Evolutionary conservation across 53 echinoderm and acorn worm species (phyloP), one percentile per base, ranked within the genome.

Genomic region (Astropecten irregularis): DNA sequence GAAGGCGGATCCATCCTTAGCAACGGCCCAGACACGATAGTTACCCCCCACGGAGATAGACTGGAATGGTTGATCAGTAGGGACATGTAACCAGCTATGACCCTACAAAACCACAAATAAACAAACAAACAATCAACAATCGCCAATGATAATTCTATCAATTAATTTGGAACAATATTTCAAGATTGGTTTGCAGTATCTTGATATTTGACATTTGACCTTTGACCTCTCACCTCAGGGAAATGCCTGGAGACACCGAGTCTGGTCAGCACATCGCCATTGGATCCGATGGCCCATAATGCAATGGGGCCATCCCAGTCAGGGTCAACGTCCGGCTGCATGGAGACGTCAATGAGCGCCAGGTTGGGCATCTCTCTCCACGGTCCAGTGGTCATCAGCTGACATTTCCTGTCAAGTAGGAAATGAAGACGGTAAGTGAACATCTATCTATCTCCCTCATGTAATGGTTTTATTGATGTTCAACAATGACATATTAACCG

Each of bases 11-110:
- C 96, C 96, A 51, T 96, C 96, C 37, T 92, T 88, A 22, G 91
- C 94, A 36, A 96, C 64, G 20, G 90, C 96, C 96, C 96, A 96
- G 65, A 96, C 90, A 16, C 90, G 87, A 56, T 85, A 94, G 16
- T 82, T 92, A 29, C 94, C 93, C 20, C 93, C 96, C 0, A 96
- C 88, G 7, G 96, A 91, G 48, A 96, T 91, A 11, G 96, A 94
- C 29, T 89, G 91, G 90, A 96, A 96, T 28, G 96, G 94, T 58
- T 96, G 96, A 67, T 96, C 96, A 9, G 91, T 96, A n/a, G 96
- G 94, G 1, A 96, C 85, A 53, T 96, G 96, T 40, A 87, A 73
- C 96, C 96, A 96, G 31, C 87, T 83, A 14, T 82, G 74, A 40
- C 96, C 96, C 96, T 96, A 14, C 42, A 42, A 11, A 77, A 21